Percentiles rank a stretch among this genome's conserved stretches.
Conservation (phyloP, 1,140 invertebrate genomes). For the Ceratina calcarata region DNA sequence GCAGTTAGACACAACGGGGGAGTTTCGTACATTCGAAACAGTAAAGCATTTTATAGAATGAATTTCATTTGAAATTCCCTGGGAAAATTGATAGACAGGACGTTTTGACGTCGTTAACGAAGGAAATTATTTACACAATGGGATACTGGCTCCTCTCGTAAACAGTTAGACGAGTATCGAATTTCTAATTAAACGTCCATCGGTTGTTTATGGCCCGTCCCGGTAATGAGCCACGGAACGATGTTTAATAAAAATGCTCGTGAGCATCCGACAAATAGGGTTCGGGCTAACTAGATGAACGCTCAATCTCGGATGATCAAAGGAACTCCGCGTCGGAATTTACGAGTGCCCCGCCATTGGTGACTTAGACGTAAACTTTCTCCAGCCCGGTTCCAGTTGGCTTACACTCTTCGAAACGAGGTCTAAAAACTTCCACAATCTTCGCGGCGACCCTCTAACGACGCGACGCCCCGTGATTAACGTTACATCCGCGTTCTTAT, state of each 20-base stretch:
- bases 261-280: slow-evolving; percentile 49
- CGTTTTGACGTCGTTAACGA: no score
- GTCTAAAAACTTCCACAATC: background rate
- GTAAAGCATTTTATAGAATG: no score
- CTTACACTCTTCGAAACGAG: background rate
- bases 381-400: background rate
- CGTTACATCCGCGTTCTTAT: background rate
- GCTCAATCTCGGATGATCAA: slow-evolving; percentile 30
- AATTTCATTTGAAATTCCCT: no score
- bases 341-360: slow-evolving; percentile 3
- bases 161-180: background rate
- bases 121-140: no score
- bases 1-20: no score
- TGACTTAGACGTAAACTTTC: slow-evolving; percentile 16
- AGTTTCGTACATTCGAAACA: no score
- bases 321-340: slow-evolving; percentile 6
- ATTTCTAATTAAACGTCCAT: slow-evolving; percentile 49
- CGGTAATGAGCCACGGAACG: slow-evolving; percentile 34
- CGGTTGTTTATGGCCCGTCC: background rate
- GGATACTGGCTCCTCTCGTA: no score
- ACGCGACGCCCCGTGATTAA: background rate
- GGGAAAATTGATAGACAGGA: no score
- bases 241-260: slow-evolving; percentile 35
- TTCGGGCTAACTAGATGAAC: slow-evolving; percentile 28
- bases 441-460: background rate